These are phyloP conservation scores for Speoplatyrhinus poulsoni DNA, from an alignment of 2,113 vertebrate species.

Conservation along the genomic window DNA sequence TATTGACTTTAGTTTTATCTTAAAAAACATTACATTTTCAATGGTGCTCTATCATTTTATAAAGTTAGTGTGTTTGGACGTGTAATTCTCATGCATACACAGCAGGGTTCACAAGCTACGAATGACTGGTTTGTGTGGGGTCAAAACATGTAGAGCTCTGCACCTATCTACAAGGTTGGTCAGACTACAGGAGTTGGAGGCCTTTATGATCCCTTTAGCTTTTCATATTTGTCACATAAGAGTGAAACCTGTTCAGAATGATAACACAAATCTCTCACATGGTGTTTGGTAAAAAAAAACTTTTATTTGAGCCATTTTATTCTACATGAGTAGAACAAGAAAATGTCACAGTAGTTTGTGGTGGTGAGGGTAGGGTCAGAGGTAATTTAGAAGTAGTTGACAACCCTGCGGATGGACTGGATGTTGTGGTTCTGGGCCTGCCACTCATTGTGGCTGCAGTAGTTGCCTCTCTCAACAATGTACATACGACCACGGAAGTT, in stretches of 20 bases:
- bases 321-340: conserved; percentile 49
- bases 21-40: too few relatives aligned
- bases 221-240: too few relatives aligned
- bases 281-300: conserved; percentile 64
- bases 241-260: conserved; percentile 11
- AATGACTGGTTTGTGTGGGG: too few relatives aligned
- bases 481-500: conserved; percentile 92
- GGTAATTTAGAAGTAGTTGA: conserved; percentile 87
- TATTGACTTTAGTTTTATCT: too few relatives aligned
- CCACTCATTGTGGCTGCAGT: conserved; percentile 84
- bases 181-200: too few relatives aligned
- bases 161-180: too few relatives aligned
- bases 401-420: conserved; percentile 87
- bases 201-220: too few relatives aligned
- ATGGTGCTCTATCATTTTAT: too few relatives aligned
- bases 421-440: conserved; percentile 84
- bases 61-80: too few relatives aligned
- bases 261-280: conserved; percentile 27
- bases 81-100: too few relatives aligned
- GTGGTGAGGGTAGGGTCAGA: background rate
- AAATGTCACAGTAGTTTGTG: conserved; percentile 18
- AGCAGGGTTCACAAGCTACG: too few relatives aligned
- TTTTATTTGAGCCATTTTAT: conserved; percentile 67
- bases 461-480: conserved; percentile 87
- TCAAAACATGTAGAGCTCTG: too few relatives aligned